A percentile compares a stretch with the other conserved stretches of the same genome.
Conservation (phyloP, 2,113 vertebrate species). For the Cacatua alba region DNA sequence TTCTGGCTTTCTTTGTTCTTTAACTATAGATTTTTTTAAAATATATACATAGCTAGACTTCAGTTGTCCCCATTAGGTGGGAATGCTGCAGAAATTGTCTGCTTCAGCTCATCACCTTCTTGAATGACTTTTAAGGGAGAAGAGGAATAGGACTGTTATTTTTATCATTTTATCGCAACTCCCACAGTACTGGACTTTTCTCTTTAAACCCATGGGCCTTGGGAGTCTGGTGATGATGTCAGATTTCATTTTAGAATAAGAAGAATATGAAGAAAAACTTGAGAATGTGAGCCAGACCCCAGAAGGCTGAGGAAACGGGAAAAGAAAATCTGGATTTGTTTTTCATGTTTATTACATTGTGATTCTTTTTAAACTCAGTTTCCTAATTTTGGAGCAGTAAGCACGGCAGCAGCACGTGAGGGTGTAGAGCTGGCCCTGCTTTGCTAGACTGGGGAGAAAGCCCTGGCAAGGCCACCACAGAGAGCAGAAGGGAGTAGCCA, state of each 20-base stretch:
- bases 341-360: not conserved
- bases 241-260: not conserved
- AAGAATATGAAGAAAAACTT: not conserved
- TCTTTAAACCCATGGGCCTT: not conserved
- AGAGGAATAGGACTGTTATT: not conserved
- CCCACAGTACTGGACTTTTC: not conserved
- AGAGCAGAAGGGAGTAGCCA: not conserved
- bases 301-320: not conserved
- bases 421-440: not conserved
- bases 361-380: not conserved
- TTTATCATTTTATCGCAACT: not conserved
- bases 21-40: too few relatives aligned
- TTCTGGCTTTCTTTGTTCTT: too few relatives aligned
- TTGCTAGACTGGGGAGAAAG: not conserved
- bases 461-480: rapidly evolving
- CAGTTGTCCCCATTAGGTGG: not conserved
- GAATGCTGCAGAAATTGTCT: not conserved
- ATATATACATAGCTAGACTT: not conserved
- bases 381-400: not conserved
- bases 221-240: not conserved
- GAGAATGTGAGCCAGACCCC: not conserved
- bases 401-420: not conserved
- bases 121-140: not conserved
- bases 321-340: not conserved
- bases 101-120: not conserved